phyloP scores from a whole-genome alignment of 2,797 vertebrate species.

The Tinamus major region DNA sequence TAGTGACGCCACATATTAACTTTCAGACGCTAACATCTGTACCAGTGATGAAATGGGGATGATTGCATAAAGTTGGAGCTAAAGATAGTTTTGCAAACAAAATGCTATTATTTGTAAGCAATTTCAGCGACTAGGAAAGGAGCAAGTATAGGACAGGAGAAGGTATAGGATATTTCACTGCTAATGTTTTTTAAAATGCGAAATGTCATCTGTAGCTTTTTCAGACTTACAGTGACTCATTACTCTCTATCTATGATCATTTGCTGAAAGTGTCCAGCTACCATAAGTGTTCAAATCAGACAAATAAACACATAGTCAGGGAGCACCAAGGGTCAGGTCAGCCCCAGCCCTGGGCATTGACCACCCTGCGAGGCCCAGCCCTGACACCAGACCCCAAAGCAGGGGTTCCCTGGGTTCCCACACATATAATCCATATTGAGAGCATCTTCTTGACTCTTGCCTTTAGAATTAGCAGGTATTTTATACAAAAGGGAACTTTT shows the following conservation, averaged over 20 bases:
- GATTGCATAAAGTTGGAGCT: neutral
- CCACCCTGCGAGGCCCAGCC: too few species aligned
- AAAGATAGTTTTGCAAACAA: neutral
- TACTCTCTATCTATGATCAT: neutral
- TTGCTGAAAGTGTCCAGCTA: neutral
- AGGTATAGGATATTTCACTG: neutral
- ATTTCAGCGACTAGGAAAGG: neutral
- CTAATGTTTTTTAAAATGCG: neutral
- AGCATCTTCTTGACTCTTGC: neutral
- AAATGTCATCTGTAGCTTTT: neutral
- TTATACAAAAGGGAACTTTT: neutral
- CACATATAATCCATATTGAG: rapidly evolving
- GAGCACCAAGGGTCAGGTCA: too few species aligned
- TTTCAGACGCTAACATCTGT: conserved; percentile 32
- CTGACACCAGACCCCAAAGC: too few species aligned
- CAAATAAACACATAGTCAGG: neutral
- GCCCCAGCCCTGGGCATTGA: rapidly evolving
- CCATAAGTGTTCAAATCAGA: neutral
- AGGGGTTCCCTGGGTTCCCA: neutral
- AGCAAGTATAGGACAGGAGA: neutral
- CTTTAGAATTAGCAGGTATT: neutral
- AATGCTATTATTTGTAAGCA: neutral
- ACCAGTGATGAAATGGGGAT: neutral
- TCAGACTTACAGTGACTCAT: neutral
- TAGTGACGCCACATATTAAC: conserved; percentile 41